phyloP scores from a whole-genome alignment of 2,888 invertebrate species.

The Protophormia terraenovae region DNA sequence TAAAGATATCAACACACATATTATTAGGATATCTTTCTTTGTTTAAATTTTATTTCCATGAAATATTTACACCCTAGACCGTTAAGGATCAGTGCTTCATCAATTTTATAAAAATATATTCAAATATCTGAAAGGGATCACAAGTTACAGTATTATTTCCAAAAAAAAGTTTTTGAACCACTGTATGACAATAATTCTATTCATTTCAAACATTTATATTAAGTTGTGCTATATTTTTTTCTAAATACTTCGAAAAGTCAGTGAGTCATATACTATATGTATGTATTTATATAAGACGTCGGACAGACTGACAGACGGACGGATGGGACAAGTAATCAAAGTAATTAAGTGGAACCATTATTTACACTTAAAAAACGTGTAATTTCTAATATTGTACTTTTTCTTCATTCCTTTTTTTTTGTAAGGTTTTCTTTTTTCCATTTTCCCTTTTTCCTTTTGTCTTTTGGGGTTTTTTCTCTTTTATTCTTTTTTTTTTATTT shows the following conservation, averaged over 20 bases:
- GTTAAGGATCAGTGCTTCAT: too few relatives aligned
- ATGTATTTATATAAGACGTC: too few relatives aligned
- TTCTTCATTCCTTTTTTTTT: background rate
- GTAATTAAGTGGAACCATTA: slow-evolving; percentile 68
- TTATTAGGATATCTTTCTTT: too few relatives aligned
- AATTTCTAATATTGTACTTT: slow-evolving; percentile 46
- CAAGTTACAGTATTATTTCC: too few relatives aligned
- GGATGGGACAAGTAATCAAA: slow-evolving; percentile 43
- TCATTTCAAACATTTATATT: slow-evolving; percentile 1
- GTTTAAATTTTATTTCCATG: too few relatives aligned
- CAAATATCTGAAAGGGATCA: too few relatives aligned
- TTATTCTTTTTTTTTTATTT: slow-evolving; percentile 9
- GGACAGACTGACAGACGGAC: background rate
- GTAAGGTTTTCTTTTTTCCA: background rate
- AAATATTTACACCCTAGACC: too few relatives aligned
- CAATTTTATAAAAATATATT: too few relatives aligned
- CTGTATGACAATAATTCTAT: background rate
- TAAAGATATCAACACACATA: too few relatives aligned
- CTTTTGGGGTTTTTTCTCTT: background rate
- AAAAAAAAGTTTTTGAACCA: too few relatives aligned
- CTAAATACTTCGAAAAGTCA: background rate
- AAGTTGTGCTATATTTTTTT: background rate
- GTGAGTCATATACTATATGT: background rate
- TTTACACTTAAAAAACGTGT: slow-evolving; percentile 67
- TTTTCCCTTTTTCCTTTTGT: slow-evolving; percentile 16